Conservation (phyloP, 2,113 vertebrate species). For the Corythoichthys haematopterus region DNA sequence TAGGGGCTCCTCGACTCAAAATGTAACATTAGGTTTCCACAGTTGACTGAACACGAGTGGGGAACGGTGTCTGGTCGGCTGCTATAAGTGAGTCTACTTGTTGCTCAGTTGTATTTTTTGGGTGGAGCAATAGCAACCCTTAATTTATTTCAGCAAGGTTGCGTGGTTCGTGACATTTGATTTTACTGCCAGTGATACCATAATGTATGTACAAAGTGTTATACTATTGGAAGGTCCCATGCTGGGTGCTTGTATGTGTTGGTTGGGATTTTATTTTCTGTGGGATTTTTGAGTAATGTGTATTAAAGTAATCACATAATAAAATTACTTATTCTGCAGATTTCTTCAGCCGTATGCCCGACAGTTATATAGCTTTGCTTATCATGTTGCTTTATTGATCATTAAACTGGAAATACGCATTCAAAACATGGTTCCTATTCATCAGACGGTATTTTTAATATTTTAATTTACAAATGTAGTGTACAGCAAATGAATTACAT, state of each 20-base stretch:
- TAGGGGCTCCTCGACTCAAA: conserved; percentile 16
- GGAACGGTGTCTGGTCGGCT: conserved; percentile 12
- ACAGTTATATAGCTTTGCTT: not conserved
- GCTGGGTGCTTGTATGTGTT: not conserved
- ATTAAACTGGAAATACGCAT: conserved; percentile 16
- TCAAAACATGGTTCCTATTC: conserved; percentile 12
- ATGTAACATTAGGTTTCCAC: conserved; percentile 45
- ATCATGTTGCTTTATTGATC: not conserved
- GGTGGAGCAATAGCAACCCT: not conserved
- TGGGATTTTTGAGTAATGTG: not conserved
- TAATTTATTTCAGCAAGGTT: not conserved
- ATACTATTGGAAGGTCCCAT: no score
- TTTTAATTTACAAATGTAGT: not conserved
- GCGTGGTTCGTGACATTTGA: not conserved
- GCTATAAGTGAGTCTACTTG: conserved; percentile 7
- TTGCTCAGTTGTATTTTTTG: conserved; percentile 8
- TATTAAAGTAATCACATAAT: not conserved
- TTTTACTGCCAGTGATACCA: not conserved
- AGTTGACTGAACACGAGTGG: conserved; percentile 36
- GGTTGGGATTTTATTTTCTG: not conserved
- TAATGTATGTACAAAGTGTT: not conserved
- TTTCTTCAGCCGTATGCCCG: not conserved
- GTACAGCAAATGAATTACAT: not conserved
- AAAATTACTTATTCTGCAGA: not conserved
- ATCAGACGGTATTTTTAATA: not conserved